A percentile compares a stretch with the other conserved stretches of the same genome.
Conservation (phyloP, 2,888 invertebrate species). For the Pandemis corylana region DNA sequence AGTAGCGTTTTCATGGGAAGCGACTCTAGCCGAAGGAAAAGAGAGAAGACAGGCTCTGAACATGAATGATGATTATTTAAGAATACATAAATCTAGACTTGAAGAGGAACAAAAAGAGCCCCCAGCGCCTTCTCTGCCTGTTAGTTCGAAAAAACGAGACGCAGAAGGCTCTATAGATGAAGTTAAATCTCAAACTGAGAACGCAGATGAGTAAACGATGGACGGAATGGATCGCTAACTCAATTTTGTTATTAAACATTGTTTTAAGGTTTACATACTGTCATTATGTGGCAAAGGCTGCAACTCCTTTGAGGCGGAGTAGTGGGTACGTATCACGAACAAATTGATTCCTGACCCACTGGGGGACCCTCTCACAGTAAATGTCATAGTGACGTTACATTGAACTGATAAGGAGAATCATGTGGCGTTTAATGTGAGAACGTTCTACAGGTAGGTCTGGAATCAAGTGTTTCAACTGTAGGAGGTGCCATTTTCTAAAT, state of each 20-base stretch:
- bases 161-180: not conserved
- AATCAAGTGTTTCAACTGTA: no score
- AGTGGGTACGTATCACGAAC: no score
- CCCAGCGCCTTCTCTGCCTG: constrained; percentile 10
- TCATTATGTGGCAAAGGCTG: not conserved
- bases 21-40: constrained; percentile 80
- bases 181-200: not conserved
- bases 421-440: no score
- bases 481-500: no score
- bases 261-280: not conserved
- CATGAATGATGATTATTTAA: constrained; percentile 65
- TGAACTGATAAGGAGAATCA: no score
- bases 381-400: no score
- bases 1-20: constrained; percentile 84
- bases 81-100: constrained; percentile 66
- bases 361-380: no score
- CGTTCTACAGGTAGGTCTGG: no score
- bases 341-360: no score
- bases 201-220: not conserved
- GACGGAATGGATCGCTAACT: no score
- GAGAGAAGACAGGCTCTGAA: constrained; percentile 79
- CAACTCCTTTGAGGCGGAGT: not conserved
- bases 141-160: not conserved
- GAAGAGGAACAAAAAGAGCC: constrained; percentile 54
- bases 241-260: not conserved